phyloP scores from a whole-genome alignment of 1,140 invertebrate species.

The Galendromus occidentalis region DNA sequence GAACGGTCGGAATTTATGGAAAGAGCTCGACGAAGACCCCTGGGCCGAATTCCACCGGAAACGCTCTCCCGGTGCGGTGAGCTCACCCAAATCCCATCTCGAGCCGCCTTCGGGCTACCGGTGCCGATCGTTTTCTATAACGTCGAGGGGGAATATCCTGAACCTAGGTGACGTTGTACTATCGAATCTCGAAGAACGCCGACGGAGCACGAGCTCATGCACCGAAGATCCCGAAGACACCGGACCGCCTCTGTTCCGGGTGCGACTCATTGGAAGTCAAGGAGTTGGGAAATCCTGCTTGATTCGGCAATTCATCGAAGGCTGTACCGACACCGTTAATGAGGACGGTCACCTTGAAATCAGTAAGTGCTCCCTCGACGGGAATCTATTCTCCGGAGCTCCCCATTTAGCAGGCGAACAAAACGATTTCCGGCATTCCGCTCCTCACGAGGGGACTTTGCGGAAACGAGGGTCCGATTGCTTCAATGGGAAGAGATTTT shows the following conservation, averaged over 20 bases:
- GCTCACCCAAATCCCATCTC: not conserved
- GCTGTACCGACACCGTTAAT: not conserved
- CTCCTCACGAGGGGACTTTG: too few relatives aligned
- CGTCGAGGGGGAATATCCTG: not conserved
- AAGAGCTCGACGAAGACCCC: conserved; percentile 2
- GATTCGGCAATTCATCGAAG: conserved; percentile 6
- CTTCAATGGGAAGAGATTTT: too few relatives aligned
- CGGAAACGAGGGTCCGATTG: too few relatives aligned
- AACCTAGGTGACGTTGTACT: conserved; percentile 5
- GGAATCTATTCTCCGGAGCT: too few relatives aligned
- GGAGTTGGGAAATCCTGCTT: conserved; percentile 7
- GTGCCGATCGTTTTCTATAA: not conserved
- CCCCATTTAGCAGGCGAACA: too few relatives aligned
- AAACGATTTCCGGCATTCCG: too few relatives aligned
- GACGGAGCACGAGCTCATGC: not conserved
- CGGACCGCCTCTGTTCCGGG: not conserved
- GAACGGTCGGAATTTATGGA: not conserved
- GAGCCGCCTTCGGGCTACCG: not conserved
- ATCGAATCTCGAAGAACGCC: conserved; percentile 1
- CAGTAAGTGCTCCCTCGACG: not conserved
- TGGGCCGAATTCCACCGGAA: conserved; percentile 7
- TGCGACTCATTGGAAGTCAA: not conserved
- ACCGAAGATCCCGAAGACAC: not conserved
- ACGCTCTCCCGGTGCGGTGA: not conserved
- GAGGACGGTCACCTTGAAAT: conserved; percentile 2